A percentile compares a stretch with the other conserved stretches of the same genome.
These are phyloP conservation scores for Dicentrarchus labrax DNA, from an alignment of 2,113 vertebrate genomes.

Conservation along the genomic window DNA sequence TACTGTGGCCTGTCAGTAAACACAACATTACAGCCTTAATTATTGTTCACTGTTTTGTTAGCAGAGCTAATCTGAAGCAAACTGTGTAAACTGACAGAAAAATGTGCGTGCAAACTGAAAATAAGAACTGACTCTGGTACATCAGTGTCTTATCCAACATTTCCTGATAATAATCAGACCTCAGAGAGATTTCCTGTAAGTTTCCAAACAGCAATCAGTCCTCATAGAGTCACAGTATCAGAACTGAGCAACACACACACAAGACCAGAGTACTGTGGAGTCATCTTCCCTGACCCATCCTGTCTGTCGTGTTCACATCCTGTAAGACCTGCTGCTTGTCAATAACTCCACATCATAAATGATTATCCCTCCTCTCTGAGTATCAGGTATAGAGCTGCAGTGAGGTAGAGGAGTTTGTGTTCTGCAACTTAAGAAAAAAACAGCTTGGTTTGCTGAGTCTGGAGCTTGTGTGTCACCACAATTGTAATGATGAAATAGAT, in stretches of 20 bases:
- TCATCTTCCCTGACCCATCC: constrained; percentile 23
- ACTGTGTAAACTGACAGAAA: not conserved
- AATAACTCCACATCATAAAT: constrained; percentile 17
- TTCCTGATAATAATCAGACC: not conserved
- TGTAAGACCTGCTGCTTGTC: constrained; percentile 30
- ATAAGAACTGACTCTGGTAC: not conserved
- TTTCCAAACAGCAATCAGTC: not conserved
- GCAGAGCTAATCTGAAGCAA: not conserved
- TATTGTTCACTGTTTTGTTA: not conserved
- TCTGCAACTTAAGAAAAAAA: too few species aligned
- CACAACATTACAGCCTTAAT: not conserved
- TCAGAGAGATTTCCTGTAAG: not conserved
- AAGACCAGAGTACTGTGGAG: constrained; percentile 8
- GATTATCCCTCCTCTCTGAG: not conserved
- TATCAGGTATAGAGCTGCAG: not conserved
- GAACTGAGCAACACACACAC: not conserved
- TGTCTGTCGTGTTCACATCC: constrained; percentile 32
- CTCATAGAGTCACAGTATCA: not conserved
- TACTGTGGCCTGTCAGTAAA: not conserved
- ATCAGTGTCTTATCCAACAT: constrained; percentile 5
- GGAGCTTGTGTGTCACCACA: too few species aligned
- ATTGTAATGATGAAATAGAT: too few species aligned
- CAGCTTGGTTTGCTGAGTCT: too few species aligned
- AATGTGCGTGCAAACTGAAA: not conserved
- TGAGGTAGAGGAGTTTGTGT: too few species aligned